A percentile compares a stretch with the other conserved stretches of the same genome.
phyloP scores from a whole-genome alignment of 1,140 invertebrate species.

The Daktulosphaira vitifoliae region DNA sequence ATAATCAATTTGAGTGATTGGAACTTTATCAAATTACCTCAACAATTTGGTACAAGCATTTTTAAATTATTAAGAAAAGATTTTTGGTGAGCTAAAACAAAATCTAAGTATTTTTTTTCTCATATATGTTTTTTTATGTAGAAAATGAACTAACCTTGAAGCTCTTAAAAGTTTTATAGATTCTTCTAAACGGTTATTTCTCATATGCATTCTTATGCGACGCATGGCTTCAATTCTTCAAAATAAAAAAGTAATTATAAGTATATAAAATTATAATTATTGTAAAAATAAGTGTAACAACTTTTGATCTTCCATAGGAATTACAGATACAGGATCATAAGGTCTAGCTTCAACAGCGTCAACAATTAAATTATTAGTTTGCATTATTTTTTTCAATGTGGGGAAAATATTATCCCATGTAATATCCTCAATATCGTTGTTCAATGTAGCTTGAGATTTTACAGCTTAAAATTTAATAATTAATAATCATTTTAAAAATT shows the following conservation, averaged over 20 bases:
- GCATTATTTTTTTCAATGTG: constrained; percentile 62
- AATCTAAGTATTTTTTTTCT: no score
- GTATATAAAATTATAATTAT: background rate
- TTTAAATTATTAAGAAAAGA: no score
- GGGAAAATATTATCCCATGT: constrained; percentile 58
- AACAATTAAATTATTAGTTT: constrained; percentile 49
- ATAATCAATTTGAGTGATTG: no score
- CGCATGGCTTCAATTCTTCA: constrained; percentile 76
- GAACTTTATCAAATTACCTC: no score
- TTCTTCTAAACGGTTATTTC: constrained; percentile 58
- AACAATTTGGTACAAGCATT: no score
- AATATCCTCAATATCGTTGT: constrained; percentile 34
- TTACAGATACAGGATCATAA: constrained; percentile 78
- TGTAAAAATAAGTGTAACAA: constrained; percentile 44
- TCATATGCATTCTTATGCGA: constrained; percentile 68
- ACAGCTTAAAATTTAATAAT: background rate
- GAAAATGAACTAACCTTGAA: constrained; percentile 54
- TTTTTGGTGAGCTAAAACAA: no score
- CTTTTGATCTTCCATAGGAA: constrained; percentile 81
- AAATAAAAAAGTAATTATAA: constrained; percentile 40
- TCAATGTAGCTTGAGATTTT: background rate
- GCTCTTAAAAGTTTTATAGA: constrained; percentile 74
- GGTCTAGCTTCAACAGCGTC: constrained; percentile 55
- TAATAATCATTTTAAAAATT: no score
- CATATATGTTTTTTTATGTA: background rate